phyloP scores from a whole-genome alignment of 2,888 invertebrate species.

The Abscondita cerata region DNA sequence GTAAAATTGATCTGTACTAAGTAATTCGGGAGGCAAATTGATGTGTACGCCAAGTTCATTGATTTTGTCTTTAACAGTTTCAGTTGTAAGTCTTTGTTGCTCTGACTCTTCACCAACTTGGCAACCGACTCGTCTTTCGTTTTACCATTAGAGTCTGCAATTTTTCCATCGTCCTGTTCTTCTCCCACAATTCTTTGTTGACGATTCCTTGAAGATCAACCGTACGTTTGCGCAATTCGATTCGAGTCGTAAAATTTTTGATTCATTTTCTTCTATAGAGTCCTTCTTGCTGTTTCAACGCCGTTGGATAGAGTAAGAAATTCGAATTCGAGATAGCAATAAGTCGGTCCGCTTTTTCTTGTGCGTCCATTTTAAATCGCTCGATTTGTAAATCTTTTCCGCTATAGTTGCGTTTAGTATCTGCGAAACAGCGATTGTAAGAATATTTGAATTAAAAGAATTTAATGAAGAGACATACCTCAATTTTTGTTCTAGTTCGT shows the following conservation, averaged over 20 bases:
- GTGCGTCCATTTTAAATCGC: slow-evolving; percentile 46
- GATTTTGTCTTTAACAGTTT: slow-evolving; percentile 50
- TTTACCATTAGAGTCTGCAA: slow-evolving; percentile 52
- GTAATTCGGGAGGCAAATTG: slow-evolving; percentile 16
- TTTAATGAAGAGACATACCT: slow-evolving; percentile 49
- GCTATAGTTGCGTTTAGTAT: slow-evolving; percentile 51
- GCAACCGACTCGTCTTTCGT: slow-evolving; percentile 49
- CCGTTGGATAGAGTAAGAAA: slow-evolving; percentile 46
- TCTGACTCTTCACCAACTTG: slow-evolving; percentile 55
- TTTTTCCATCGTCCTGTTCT: slow-evolving; percentile 65
- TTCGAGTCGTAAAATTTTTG: slow-evolving; percentile 63
- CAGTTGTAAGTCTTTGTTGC: slow-evolving; percentile 53
- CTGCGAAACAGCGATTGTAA: slow-evolving; percentile 40
- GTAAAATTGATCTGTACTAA: neutral
- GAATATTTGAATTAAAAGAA: slow-evolving; percentile 18
- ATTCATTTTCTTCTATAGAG: slow-evolving; percentile 61
- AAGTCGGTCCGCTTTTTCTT: slow-evolving; percentile 52
- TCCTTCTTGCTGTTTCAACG: slow-evolving; percentile 8
- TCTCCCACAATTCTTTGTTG: slow-evolving; percentile 66
- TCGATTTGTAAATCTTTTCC: slow-evolving; percentile 56
- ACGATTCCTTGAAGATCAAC: slow-evolving; percentile 60
- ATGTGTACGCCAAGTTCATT: slow-evolving; percentile 49
- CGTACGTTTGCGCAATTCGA: slow-evolving; percentile 57
- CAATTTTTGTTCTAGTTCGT: slow-evolving; percentile 54
- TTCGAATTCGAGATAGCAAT: slow-evolving; percentile 56